Base-by-base conservation (phyloP, 53 echinoderm and acorn worm species). In the Astropecten irregularis region DNA sequence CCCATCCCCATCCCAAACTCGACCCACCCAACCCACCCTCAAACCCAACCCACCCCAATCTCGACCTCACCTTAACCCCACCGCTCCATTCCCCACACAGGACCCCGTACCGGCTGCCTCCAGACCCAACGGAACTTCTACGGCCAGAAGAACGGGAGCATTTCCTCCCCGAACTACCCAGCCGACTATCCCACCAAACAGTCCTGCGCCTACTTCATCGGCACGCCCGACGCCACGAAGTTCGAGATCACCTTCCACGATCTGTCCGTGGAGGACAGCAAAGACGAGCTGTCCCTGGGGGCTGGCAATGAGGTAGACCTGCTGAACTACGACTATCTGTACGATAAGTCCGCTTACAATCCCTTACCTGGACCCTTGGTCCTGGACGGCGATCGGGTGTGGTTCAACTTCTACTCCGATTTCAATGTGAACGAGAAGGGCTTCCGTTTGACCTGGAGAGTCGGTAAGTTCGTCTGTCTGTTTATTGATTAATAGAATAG, bases 91-190 rank as follows among this genome's bases (percentile, higher is more conserved):
- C n/a, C n/a, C n/a, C n/a, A n/a, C n/a, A n/a, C n/a, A 74, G 79
- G 10, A 4, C 46, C 39, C 20, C 47, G 42, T 9, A 38, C 2
- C 21, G 15, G 40, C 6, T 46, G 47, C 26, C 18, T 26, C 27
- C 6, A 0, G n/a, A 29, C 46, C 30, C 20, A 79, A 16, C 79
- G 79, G 5, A 60, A 46, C 47, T 32, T 79, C 35, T 79, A 32
- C 49, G 79, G 71, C 33, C 71, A 71, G 71, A 71, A 71, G 34
- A 32, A 33, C 0, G 94, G 94, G 2, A 84, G 38, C 44, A 69
- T 94, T 76, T 63, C 67, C 33, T 92, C 95, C 8, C 95, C 92
- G 0, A 87, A 90, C 60, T 95, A 40, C 10, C 92, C 92, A 1
- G 28, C 25, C 20, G 16, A 71, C 35, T 95, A 95, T 42, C 76